Percentiles rank a stretch among this genome's conserved stretches.
These are phyloP conservation scores for Chrysomallon squamiferum DNA, from an alignment of 1,140 invertebrate genomes.

Conservation along the genomic window DNA sequence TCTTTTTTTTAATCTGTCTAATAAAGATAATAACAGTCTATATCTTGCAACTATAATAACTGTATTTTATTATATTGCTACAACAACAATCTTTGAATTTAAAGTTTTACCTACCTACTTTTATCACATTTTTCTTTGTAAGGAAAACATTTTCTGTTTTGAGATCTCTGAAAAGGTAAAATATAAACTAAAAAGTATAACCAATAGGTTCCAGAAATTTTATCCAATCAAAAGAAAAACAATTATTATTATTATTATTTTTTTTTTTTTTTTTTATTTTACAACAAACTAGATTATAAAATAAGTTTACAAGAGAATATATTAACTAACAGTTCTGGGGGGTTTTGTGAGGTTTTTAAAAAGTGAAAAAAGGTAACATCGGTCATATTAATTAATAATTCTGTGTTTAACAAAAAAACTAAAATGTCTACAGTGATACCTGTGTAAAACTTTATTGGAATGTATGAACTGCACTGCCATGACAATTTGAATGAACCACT, in stretches of 20 bases:
- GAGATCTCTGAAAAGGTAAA: slow-evolving; percentile 51
- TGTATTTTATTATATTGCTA: no score
- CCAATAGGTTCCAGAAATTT: not conserved
- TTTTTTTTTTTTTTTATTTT: not conserved
- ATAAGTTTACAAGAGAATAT: not conserved
- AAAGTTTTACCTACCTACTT: slow-evolving; percentile 55
- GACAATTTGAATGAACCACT: slow-evolving; percentile 62
- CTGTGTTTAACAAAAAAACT: not conserved
- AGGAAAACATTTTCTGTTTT: slow-evolving; percentile 62
- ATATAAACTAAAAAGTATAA: not conserved
- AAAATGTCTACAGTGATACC: slow-evolving; percentile 27
- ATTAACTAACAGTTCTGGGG: not conserved
- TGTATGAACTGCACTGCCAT: slow-evolving; percentile 62
- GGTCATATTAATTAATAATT: not conserved
- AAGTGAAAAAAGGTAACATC: not conserved
- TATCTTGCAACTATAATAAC: no score
- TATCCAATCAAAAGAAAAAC: not conserved
- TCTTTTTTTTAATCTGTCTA: no score
- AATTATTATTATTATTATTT: not conserved
- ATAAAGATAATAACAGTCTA: no score
- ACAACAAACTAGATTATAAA: not conserved
- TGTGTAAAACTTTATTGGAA: slow-evolving; percentile 59
- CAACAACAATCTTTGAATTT: no score
- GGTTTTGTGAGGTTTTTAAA: not conserved
- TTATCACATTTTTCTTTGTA: slow-evolving; percentile 59